Evolutionary conservation across 2,888 invertebrate genomes (phyloP).

Genomic region (Sinopyrophorus schimmeli): DNA sequence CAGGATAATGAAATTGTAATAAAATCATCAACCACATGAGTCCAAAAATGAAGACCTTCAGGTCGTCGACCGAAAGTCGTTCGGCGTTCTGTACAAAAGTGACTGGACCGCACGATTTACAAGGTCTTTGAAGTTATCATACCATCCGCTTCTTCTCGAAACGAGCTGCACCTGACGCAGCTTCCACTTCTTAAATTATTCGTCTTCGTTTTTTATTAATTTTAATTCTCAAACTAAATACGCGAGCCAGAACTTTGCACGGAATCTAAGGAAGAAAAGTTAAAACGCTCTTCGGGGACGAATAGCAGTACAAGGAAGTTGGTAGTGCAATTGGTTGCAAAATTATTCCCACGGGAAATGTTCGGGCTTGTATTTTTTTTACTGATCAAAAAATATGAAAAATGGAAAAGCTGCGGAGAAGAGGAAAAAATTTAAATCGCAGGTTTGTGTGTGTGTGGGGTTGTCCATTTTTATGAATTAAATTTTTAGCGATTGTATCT

Average conservation of each 20-base stretch:
- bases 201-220: constrained; percentile 7
- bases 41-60: constrained; percentile 2
- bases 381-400: constrained; percentile 18
- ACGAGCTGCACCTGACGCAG: constrained; percentile 11
- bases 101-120: neutral
- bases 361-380: constrained; percentile 18
- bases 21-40: too few species aligned
- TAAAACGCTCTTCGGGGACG: constrained; percentile 11
- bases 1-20: too few species aligned
- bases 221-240: constrained; percentile 3
- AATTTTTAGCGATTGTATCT: constrained; percentile 12
- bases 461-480: constrained; percentile 11
- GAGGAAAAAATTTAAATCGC: constrained; percentile 3
- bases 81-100: neutral
- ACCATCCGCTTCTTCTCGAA: neutral
- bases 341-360: constrained; percentile 16
- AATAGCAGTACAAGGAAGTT: constrained; percentile 17
- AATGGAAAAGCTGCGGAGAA: neutral
- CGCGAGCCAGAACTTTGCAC: constrained; percentile 1
- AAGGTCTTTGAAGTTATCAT: neutral
- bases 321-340: constrained; percentile 12
- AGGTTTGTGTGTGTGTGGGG: constrained; percentile 3
- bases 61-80: constrained; percentile 13
- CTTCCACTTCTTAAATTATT: too few species aligned
- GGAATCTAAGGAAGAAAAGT: constrained; percentile 4